These are phyloP conservation scores for Aythya baeri DNA, from an alignment of 2,113 vertebrate genomes.

Conservation along the genomic window DNA sequence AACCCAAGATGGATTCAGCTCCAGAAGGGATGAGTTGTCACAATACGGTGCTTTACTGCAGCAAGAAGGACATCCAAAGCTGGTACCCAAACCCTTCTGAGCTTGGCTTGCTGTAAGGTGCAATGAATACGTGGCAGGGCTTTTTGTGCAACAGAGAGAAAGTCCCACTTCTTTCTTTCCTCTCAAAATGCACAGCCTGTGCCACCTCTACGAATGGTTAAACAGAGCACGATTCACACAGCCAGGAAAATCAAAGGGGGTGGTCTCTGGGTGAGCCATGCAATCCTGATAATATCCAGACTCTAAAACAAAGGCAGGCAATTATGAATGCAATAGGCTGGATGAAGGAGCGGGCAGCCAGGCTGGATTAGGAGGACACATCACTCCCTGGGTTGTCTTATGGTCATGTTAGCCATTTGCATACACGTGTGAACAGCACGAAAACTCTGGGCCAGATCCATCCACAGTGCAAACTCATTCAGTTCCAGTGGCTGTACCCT, in stretches of 20 bases:
- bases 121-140: background rate
- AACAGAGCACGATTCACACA: background rate
- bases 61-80: background rate
- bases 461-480: background rate
- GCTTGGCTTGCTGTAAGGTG: background rate
- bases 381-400: background rate
- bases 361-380: background rate
- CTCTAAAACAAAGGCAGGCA: background rate
- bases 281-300: background rate
- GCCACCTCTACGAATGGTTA: background rate
- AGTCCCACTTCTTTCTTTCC: background rate
- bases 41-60: no score
- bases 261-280: background rate
- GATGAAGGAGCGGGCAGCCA: background rate
- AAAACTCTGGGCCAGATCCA: background rate
- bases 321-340: background rate
- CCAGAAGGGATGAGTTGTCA: background rate
- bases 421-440: background rate
- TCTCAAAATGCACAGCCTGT: background rate
- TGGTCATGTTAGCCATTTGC: background rate
- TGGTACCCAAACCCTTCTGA: background rate
- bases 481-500: background rate
- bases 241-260: background rate
- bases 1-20: background rate
- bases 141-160: background rate